Base-by-base conservation (phyloP, 2,113 vertebrate species). In the Poeciliopsis prolifica region DNA sequence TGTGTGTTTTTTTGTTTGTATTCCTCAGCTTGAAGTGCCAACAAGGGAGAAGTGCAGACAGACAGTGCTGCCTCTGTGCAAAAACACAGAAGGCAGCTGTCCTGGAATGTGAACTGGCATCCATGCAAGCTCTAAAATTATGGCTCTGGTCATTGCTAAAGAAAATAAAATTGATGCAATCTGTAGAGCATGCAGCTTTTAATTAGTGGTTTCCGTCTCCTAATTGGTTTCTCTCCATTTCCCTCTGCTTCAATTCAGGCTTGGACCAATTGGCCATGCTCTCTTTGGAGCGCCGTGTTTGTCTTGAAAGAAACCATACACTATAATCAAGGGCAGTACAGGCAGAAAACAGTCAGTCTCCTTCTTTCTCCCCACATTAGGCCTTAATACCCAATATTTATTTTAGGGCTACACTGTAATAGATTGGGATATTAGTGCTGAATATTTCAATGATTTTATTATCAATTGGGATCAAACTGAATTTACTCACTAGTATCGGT, bases 121-220 rank as follows among this genome's bases (percentile, higher is more conserved):
- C 83, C 80, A 66, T 84, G 80, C 70, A 15, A 78, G 80, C 88
- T 82, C 87, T 65, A 83, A 92, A 93, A 92, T 92, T 88, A 92
- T 86, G 87, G 89, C 73, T 79, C 86, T 69, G 87, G 82, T 84
- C 87, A 80, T 83, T 28, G 78, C 89, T 82, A 88, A 90, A 92
- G 90, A 92, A 94, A 95, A 94, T 92, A 91, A 92, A 92, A 92
- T 91, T 90, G 91, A 94, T 94, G 91, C 91, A 93, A 93, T 93
- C 92, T 92, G 92, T 86, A 79, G 87, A 89, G 91, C 87, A 87
- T 86, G 87, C 85, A 92, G 90, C 91, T 95, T 94, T 94, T 94
- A 94, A 94, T 94, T 93, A 94, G 94, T 90, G 92, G 92, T 91
- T 94, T 94, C 93, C 93, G 88, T 89, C 89, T 92, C 87, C 92